These are phyloP conservation scores for Scarus forsteni DNA, from an alignment of 2,797 vertebrate species.

Conservation along the genomic window DNA sequence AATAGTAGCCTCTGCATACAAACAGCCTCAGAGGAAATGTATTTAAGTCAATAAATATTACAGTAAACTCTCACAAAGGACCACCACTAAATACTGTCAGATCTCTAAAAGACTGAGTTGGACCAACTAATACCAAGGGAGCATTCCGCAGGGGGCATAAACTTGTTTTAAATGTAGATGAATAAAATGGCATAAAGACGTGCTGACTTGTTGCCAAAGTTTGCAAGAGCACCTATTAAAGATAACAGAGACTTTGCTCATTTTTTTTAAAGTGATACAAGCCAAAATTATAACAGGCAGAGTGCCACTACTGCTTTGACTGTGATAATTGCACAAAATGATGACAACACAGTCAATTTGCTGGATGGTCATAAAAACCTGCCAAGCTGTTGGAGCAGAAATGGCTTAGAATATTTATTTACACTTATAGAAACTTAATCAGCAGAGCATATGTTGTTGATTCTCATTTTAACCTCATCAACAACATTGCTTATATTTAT, in stretches of 20 bases:
- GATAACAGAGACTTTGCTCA: constrained; percentile 33
- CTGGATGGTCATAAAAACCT: constrained; percentile 8
- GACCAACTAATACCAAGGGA: neutral
- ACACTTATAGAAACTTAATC: constrained; percentile 6
- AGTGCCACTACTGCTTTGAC: constrained; percentile 32
- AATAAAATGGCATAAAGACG: constrained; percentile 34
- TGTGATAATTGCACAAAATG: constrained; percentile 44
- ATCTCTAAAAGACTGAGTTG: neutral
- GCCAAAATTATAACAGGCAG: constrained; percentile 34
- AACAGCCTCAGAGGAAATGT: constrained; percentile 19
- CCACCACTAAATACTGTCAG: neutral
- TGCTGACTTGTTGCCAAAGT: constrained; percentile 27
- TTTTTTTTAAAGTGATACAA: constrained; percentile 29
- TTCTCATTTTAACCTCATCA: neutral
- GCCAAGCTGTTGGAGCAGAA: neutral
- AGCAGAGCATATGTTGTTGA: neutral
- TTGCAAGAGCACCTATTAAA: constrained; percentile 27
- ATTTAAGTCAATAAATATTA: constrained; percentile 8
- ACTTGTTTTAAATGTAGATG: constrained; percentile 20
- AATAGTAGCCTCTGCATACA: constrained; percentile 15
- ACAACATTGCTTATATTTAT: neutral
- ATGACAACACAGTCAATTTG: constrained; percentile 21
- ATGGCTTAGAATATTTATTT: neutral
- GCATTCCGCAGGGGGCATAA: neutral
- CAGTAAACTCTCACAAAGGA: neutral